A percentile compares a stretch with the other conserved stretches of the same genome.
Conservation (phyloP, 2,113 vertebrate genomes). For the Procapra przewalskii region DNA sequence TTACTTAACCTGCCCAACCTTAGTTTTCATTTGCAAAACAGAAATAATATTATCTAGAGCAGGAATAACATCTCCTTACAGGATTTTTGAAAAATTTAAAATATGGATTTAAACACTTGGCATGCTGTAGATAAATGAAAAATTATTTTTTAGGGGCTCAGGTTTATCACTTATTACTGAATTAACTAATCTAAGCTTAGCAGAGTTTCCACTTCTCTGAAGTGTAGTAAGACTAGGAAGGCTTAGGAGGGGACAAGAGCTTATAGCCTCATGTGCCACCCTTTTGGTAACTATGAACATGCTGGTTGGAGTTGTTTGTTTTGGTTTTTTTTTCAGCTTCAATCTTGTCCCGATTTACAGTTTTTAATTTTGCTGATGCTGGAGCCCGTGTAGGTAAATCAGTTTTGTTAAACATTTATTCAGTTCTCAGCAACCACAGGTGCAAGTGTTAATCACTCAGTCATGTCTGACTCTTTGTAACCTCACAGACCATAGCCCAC, state of each 20-base stretch:
- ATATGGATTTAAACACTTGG: neutral
- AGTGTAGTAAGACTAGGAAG: neutral
- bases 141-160: neutral
- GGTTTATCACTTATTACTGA: neutral
- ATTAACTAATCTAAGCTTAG: neutral
- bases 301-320: neutral
- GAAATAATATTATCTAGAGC: neutral
- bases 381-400: neutral
- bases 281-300: neutral
- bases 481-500: neutral
- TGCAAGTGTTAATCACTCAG: neutral
- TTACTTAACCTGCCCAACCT: neutral
- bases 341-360: neutral
- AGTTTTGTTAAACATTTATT: constrained; percentile 31
- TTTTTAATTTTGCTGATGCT: constrained; percentile 1
- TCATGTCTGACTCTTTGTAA: neutral
- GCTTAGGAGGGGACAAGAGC: fast-evolving
- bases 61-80: neutral
- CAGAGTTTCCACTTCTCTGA: neutral
- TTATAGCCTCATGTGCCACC: neutral
- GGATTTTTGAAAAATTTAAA: neutral
- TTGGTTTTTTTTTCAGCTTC: neutral
- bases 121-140: neutral
- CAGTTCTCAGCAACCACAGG: neutral
- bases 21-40: neutral